Conservation (phyloP, 23 tunicate species). For the Halocynthia aurantium region DNA sequence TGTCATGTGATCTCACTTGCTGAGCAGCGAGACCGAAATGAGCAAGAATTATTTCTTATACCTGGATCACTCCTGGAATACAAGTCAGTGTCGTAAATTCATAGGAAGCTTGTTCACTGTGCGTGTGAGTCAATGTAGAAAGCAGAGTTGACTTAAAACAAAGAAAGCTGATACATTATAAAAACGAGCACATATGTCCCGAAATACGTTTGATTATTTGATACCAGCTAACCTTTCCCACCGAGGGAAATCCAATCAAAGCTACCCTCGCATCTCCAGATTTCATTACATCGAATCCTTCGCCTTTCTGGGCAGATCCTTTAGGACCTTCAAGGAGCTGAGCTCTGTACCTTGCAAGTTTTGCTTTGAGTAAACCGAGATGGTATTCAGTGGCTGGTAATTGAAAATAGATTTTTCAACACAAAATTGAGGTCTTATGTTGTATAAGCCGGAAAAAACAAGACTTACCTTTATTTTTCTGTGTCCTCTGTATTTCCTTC, state of each 20-base stretch:
- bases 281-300: constrained; percentile 99
- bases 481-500: constrained; percentile 83
- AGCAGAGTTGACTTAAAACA: constrained; percentile 68
- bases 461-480: constrained; percentile 60
- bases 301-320: constrained; percentile 81
- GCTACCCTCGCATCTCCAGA: constrained; percentile 99
- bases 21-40: too few relatives aligned
- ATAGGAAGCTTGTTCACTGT: constrained; percentile 82
- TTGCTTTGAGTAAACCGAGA: constrained; percentile 92
- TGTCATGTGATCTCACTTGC: too few relatives aligned
- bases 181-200: neutral
- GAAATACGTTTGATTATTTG: neutral
- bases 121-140: constrained; percentile 80
- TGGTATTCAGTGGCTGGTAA: constrained; percentile 85
- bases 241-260: constrained; percentile 97
- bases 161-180: neutral
- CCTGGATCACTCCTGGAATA: constrained; percentile 89
- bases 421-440: too few relatives aligned
- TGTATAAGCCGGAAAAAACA: too few relatives aligned
- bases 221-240: constrained; percentile 26
- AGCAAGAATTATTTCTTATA: too few relatives aligned
- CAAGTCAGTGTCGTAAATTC: constrained; percentile 99
- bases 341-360: constrained; percentile 91
- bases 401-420: too few relatives aligned
- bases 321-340: constrained; percentile 91